phyloP scores from a whole-genome alignment of 92 coral and sea anemone species.

The Heliopora coerulea region DNA sequence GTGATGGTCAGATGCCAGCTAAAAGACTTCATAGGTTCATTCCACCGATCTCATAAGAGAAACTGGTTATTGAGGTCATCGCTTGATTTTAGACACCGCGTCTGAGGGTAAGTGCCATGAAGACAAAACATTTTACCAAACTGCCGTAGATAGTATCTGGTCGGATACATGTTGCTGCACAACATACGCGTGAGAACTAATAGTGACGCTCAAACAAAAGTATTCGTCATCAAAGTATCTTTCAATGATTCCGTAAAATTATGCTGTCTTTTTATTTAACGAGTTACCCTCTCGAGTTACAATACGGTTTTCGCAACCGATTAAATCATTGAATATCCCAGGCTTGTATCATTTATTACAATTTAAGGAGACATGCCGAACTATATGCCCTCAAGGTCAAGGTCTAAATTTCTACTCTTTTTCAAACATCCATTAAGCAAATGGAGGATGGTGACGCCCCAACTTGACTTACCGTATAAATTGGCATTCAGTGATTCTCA shows the following conservation, averaged over 20 bases:
- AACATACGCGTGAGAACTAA: slow-evolving; percentile 2
- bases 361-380: slow-evolving; percentile 6
- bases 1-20: too few species aligned
- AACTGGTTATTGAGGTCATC: background rate
- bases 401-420: slow-evolving; percentile 22
- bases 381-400: slow-evolving; percentile 32
- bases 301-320: background rate
- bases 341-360: too few species aligned
- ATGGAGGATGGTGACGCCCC: slow-evolving; percentile 18
- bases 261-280: background rate
- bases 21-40: too few species aligned
- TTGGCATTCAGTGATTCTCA: slow-evolving; percentile 18
- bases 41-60: too few species aligned
- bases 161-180: slow-evolving; percentile 22
- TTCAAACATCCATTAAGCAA: slow-evolving; percentile 42
- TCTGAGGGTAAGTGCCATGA: slow-evolving; percentile 16
- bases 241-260: background rate
- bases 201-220: background rate
- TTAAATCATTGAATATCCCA: too few species aligned
- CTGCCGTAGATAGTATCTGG: slow-evolving; percentile 25
- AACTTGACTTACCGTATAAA: slow-evolving; percentile 30
- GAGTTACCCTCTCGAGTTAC: background rate
- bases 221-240: background rate
- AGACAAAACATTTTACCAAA: slow-evolving; percentile 33
- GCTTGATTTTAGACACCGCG: slow-evolving; percentile 43